Base-by-base conservation (phyloP, 1,140 invertebrate species). In the Plodia interpunctella region DNA sequence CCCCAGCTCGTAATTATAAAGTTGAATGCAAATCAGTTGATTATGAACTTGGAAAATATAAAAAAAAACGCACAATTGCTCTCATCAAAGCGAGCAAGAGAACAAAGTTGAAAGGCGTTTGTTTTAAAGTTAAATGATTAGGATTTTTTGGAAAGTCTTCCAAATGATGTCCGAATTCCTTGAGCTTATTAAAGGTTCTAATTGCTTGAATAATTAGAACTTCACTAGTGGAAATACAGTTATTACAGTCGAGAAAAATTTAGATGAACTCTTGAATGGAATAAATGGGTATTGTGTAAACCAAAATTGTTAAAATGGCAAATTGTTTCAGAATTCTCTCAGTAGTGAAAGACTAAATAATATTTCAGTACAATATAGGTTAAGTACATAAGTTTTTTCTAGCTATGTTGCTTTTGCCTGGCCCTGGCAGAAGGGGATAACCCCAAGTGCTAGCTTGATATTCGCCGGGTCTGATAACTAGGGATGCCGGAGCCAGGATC, bases 171-270 rank as follows among this genome's bases (percentile, higher is more conserved):
- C 38, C 0, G 15, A 44, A 44, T 15, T 44, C 13, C 38, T 5
- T 15, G 13, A 44, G 15, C 38, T 44, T 44, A 10, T 44, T 44
- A 15, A 44, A 2, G 13, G 15, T 44, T 44, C 38, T 80, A 78
- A 82, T 82, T 82, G 72, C 76, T 70, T 55, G 63, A 78, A 79
- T 70, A 80, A 80, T 82, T 80, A 80, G 76, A 69, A 68, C 72
- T 63, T 77, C 72, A 74, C 72, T 76, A 64, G 64, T 69, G 68
- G 62, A 67, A 63, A 62, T 57, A 60, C 25, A 9, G 11, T 15
- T 17, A 17, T 54, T 54, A 6, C 6, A 25, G 21, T 21, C 20
- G 19, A 25, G 8, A 17, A 25, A 10, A 9, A 21, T 0, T 54
- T 10, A 17, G n/a, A 28, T 54, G 52, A 28, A 3, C 21, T 20